Evolutionary conservation across 2,888 invertebrate species (phyloP), one percentile per base, ranked within the genome.

Genomic region (Busseola fusca): DNA sequence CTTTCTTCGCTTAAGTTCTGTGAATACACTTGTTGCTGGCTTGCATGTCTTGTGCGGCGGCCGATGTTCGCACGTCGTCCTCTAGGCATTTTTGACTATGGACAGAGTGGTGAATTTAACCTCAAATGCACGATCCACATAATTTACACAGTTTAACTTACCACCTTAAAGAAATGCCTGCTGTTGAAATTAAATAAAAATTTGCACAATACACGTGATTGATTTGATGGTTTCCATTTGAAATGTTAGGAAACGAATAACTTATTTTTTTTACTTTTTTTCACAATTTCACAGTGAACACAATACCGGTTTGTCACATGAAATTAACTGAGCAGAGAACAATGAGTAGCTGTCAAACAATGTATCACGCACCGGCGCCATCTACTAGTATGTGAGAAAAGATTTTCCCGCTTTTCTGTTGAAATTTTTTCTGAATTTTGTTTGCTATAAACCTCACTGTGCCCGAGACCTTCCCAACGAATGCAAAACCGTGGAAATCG

Each of bases 161-260:
- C 78, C 72, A 80, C 78, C 79, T 84, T 81, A 82, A 82, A 78
- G 82, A 82, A 82, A 84, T 82, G 72, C 83, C 80, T 83, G 76
- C 62, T 62, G 48, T 48, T 62, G 48, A 62, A 62, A 62, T 62
- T 62, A 1, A 57, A 57, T 57, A 57, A 57, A 57, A 57, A 56
- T 40, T 40, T 40, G 40, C 40, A 40, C 10, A 40, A 40, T 40
- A 40, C 40, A 40, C 12, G 40, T 40, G 56, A 30, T 56, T 56
- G 56, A 30, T 56, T 56, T 30, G 56, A 54, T 54, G 54, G 54
- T 54, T 56, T 40, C 40, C 40, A 40, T 12, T 40, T 40, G 12
- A 40, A 40, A 40, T 40, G 40, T 40, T 40, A 40, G 14, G 40
- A 40, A 40, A 40, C 40, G 40, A 40, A 40, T 30, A 56, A 56